Percentiles rank a stretch among this genome's conserved stretches.
phyloP scores from a whole-genome alignment of 2,888 invertebrate genomes.

The Strigamia transsilvanica region DNA sequence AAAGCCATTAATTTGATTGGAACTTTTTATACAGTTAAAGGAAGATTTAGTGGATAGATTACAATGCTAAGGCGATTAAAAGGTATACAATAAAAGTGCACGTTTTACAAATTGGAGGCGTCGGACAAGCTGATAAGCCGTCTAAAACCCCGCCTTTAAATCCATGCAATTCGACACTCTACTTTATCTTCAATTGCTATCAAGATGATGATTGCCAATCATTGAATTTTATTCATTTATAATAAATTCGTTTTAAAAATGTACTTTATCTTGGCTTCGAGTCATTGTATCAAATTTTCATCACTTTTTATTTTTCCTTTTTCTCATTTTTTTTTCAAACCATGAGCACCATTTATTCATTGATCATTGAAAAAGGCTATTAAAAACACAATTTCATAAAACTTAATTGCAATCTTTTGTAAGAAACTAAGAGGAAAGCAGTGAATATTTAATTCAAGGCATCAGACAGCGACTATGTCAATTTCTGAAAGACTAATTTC shows the following conservation, averaged over 20 bases:
- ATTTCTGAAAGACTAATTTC: neutral
- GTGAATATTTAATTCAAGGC: neutral
- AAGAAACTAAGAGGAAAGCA: neutral
- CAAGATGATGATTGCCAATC: too few species aligned
- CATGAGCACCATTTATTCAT: neutral
- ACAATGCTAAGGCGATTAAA: too few species aligned
- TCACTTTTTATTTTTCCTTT: neutral
- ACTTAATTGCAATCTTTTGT: neutral
- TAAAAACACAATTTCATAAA: neutral
- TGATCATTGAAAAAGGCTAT: conserved; percentile 2
- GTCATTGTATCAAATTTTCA: neutral
- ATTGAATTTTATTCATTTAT: too few species aligned
- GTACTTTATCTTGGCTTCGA: neutral
- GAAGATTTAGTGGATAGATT: neutral
- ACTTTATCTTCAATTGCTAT: too few species aligned
- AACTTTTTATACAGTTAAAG: neutral
- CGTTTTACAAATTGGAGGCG: too few species aligned
- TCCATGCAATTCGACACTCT: too few species aligned
- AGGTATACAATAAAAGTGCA: too few species aligned
- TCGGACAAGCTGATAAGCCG: too few species aligned
- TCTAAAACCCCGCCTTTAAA: too few species aligned
- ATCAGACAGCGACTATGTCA: neutral
- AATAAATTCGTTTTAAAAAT: too few species aligned
- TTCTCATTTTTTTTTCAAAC: neutral
- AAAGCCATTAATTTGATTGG: neutral